Evolutionary conservation across 2,113 vertebrate species (phyloP).

Genomic region (Mystacornis crossleyi): DNA sequence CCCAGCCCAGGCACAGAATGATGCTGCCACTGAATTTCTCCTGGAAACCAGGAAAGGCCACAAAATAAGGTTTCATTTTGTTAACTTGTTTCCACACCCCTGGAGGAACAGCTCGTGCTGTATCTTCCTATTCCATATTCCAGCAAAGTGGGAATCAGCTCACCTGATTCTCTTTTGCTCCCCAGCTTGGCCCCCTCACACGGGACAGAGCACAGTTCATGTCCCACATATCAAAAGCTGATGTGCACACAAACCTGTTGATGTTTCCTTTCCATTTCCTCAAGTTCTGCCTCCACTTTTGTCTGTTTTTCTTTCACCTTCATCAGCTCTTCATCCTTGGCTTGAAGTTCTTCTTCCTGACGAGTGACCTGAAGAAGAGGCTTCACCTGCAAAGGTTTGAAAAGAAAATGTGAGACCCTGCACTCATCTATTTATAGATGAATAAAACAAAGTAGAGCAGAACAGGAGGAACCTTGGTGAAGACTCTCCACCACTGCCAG

Average conservation of each 20-base stretch:
- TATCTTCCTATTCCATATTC: neutral
- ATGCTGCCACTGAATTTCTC: neutral
- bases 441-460: neutral
- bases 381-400: slow-evolving; percentile 83
- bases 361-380: slow-evolving; percentile 97
- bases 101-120: neutral
- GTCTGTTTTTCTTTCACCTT: slow-evolving; percentile 96
- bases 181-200: neutral
- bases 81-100: neutral
- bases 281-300: slow-evolving; percentile 92
- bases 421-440: neutral
- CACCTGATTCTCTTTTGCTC: neutral
- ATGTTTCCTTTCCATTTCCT: slow-evolving; percentile 95
- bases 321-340: slow-evolving; percentile 94
- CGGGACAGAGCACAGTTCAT: neutral
- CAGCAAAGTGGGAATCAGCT: neutral
- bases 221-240: neutral
- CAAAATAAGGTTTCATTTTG: neutral
- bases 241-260: slow-evolving; percentile 84
- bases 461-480: slow-evolving; percentile 86
- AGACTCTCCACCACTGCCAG: slow-evolving; percentile 99
- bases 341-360: slow-evolving; percentile 95
- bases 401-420: neutral
- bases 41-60: neutral
- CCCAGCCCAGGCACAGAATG: neutral